phyloP scores from a whole-genome alignment of 2,888 invertebrate species.

The Smittia sp. region DNA sequence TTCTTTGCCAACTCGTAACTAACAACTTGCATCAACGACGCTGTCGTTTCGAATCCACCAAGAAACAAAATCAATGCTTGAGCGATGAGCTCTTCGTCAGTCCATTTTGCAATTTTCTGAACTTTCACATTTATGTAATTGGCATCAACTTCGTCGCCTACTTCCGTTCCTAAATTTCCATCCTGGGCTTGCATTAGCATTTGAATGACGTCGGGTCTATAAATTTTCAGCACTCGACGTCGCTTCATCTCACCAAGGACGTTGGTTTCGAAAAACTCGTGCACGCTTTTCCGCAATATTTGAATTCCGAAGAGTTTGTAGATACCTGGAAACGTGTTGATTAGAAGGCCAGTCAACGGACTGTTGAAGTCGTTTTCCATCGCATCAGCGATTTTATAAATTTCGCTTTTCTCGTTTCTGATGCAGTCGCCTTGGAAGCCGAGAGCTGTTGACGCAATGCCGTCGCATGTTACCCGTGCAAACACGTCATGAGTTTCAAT shows the following conservation, averaged over 20 bases:
- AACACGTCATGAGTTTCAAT: not conserved
- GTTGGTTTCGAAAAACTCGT: not conserved
- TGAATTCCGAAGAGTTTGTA: not conserved
- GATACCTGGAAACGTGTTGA: not conserved
- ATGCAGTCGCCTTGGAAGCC: slow-evolving; percentile 26
- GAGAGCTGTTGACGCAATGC: not conserved
- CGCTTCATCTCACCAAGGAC: not conserved
- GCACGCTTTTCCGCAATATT: not conserved
- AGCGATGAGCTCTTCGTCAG: slow-evolving; percentile 43
- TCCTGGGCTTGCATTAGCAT: not conserved
- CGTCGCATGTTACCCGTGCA: not conserved
- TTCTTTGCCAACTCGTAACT: slow-evolving; percentile 42
- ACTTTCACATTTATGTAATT: not conserved
- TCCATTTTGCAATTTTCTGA: slow-evolving; percentile 21
- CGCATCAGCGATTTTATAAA: not conserved
- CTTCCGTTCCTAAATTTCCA: not conserved
- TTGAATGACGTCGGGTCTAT: not conserved
- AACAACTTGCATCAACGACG: slow-evolving; percentile 44
- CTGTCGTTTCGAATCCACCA: slow-evolving; percentile 44
- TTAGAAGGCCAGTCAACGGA: not conserved
- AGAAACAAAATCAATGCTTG: slow-evolving; percentile 44
- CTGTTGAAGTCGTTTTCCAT: not conserved
- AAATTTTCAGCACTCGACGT: not conserved
- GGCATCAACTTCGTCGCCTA: not conserved
- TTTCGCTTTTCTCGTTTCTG: not conserved